Conservation (phyloP, 2,888 invertebrate species). For the Drosophila tanythrix region DNA sequence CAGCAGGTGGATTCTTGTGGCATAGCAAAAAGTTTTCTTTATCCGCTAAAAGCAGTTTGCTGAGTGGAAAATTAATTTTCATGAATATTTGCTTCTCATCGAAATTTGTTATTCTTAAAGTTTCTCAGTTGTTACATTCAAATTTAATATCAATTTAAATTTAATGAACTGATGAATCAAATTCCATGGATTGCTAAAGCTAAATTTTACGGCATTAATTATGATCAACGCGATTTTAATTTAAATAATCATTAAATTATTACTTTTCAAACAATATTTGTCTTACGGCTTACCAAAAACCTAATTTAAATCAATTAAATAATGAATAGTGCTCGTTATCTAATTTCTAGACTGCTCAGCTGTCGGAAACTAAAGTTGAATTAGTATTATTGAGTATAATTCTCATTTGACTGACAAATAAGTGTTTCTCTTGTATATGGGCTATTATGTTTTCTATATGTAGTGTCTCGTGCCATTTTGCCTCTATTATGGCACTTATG, state of each 20-base stretch:
- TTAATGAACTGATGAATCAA: background rate
- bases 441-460: background rate
- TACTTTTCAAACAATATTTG: background rate
- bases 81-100: slow-evolving; percentile 5
- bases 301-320: background rate
- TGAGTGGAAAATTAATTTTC: slow-evolving; percentile 60
- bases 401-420: background rate
- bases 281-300: background rate
- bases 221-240: background rate
- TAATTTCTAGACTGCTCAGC: background rate
- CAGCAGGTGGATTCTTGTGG: slow-evolving; percentile 25
- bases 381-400: background rate
- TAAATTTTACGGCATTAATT: background rate
- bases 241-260: background rate
- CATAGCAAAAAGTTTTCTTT: slow-evolving; percentile 48
- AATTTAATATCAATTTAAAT: background rate
- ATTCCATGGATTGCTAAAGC: background rate
- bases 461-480: slow-evolving; percentile 12
- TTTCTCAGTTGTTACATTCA: background rate
- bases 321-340: background rate
- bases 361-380: background rate
- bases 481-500: slow-evolving; percentile 29
- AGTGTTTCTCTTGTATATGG: background rate
- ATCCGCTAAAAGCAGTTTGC: slow-evolving; percentile 44
- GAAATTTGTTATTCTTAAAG: background rate